Evolutionary conservation across 1,140 invertebrate species (phyloP).

Genomic region (Proales similis): DNA sequence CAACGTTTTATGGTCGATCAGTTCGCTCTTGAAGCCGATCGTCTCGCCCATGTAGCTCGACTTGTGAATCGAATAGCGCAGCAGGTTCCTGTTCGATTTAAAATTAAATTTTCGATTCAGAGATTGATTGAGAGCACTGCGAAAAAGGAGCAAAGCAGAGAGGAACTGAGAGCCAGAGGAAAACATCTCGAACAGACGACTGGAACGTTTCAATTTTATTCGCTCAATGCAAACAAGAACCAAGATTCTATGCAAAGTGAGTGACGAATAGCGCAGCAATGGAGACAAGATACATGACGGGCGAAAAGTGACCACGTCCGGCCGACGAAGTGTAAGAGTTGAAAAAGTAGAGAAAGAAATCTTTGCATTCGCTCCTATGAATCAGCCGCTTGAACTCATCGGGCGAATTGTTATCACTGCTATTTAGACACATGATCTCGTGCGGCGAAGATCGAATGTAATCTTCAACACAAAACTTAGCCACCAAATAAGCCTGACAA

Average conservation of each 20-base stretch:
- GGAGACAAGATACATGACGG: too few relatives aligned
- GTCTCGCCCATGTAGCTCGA: slow-evolving; percentile 20
- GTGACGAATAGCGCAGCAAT: too few relatives aligned
- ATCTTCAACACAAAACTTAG: slow-evolving; percentile 30
- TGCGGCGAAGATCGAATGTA: slow-evolving; percentile 12
- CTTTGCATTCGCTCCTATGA: slow-evolving; percentile 12
- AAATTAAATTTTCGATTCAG: too few relatives aligned
- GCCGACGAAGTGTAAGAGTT: too few relatives aligned
- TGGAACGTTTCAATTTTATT: too few relatives aligned
- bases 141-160: too few relatives aligned
- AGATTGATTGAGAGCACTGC: too few relatives aligned
- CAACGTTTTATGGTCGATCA: slow-evolving; percentile 9
- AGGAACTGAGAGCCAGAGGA: too few relatives aligned
- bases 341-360: slow-evolving; percentile 27
- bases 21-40: slow-evolving; percentile 28
- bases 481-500: slow-evolving; percentile 26
- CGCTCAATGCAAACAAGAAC: too few relatives aligned
- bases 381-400: slow-evolving; percentile 5
- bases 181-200: too few relatives aligned
- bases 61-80: slow-evolving; percentile 33
- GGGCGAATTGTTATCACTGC: slow-evolving; percentile 15
- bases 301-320: too few relatives aligned
- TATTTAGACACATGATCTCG: slow-evolving; percentile 16
- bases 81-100: slow-evolving; percentile 23
- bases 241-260: too few relatives aligned